A percentile compares a stretch with the other conserved stretches of the same genome.
Conservation (phyloP, 2,113 vertebrate species). For the Thinocorus orbignyianus region DNA sequence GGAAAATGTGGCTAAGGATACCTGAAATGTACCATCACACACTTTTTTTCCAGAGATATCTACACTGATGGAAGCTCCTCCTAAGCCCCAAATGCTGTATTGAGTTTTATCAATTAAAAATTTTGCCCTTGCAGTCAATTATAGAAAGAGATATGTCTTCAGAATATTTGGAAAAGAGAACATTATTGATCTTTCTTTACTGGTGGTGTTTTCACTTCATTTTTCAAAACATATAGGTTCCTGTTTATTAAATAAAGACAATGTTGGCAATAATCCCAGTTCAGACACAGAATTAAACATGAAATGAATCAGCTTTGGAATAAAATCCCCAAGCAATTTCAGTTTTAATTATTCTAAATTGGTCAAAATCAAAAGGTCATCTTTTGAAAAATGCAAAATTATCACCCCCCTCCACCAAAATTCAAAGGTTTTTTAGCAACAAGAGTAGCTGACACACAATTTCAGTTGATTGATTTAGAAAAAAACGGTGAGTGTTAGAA, state of each 20-base stretch:
- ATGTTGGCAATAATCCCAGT: neutral
- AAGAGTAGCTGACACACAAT: neutral
- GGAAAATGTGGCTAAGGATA: neutral
- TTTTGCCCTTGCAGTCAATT: neutral
- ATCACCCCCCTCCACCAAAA: neutral
- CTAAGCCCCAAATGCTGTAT: neutral
- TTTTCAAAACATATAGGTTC: constrained; percentile 7
- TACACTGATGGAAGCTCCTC: neutral
- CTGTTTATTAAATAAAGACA: constrained; percentile 1
- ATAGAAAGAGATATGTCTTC: neutral
- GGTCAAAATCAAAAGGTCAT: neutral
- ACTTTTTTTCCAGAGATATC: neutral
- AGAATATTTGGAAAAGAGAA: neutral
- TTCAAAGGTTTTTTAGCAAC: neutral
- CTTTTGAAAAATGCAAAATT: neutral
- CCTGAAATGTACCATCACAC: neutral
- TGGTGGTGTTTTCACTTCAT: neutral
- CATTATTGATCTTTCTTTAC: neutral
- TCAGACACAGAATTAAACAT: constrained; percentile 22
- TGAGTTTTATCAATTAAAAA: neutral
- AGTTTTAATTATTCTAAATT: neutral
- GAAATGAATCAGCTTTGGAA: neutral
- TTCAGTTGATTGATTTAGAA: neutral
- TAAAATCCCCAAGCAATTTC: neutral
- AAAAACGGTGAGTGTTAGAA: neutral